These are phyloP conservation scores for Pseudochaenichthys georgianus DNA, from an alignment of 2,797 vertebrate genomes.

Conservation along the genomic window DNA sequence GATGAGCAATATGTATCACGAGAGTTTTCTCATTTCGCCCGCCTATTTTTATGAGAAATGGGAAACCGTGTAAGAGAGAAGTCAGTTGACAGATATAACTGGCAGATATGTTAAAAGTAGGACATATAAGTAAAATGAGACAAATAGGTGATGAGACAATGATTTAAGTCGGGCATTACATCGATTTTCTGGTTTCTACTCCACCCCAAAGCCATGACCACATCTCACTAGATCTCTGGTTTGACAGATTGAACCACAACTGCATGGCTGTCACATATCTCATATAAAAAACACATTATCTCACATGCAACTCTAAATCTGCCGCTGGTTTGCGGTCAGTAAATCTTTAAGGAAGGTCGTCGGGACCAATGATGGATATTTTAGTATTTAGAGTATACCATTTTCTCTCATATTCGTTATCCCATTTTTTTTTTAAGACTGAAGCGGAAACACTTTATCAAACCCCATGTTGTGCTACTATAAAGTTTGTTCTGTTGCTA, in stretches of 20 bases:
- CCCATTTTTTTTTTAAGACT: neutral
- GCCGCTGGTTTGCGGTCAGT: neutral
- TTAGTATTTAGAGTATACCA: neutral
- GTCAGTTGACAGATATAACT: neutral
- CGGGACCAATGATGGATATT: neutral
- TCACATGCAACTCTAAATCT: neutral
- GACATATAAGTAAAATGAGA: neutral
- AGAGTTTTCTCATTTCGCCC: neutral
- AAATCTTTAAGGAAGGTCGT: neutral
- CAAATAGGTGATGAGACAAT: neutral
- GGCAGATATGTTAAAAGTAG: neutral
- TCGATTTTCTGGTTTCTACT: neutral
- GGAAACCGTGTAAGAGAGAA: neutral
- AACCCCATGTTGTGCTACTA: neutral
- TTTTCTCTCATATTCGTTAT: neutral
- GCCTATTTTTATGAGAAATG: neutral
- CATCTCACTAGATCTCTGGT: neutral
- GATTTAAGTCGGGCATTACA: slow-evolving; percentile 1
- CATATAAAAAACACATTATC: slow-evolving; percentile 1
- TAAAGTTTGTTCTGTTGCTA: slow-evolving; percentile 4
- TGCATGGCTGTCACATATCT: slow-evolving; percentile 6
- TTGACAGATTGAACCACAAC: slow-evolving; percentile 4
- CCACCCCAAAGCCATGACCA: neutral
- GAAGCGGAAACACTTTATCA: neutral
- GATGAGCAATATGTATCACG: neutral